Conservation (phyloP, 2,113 vertebrate species). For the Rhinolophus sinicus region DNA sequence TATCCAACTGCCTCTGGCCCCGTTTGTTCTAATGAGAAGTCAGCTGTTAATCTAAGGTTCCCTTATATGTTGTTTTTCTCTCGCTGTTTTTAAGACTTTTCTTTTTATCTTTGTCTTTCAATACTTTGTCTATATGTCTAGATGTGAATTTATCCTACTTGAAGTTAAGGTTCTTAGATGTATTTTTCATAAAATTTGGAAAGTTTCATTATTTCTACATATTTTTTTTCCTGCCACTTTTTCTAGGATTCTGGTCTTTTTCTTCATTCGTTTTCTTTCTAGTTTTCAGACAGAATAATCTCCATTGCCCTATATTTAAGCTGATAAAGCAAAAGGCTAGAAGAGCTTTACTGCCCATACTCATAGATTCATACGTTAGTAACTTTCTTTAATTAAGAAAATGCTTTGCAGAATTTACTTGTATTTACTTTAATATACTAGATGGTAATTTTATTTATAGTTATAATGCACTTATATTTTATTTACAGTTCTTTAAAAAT, state of each 20-base stretch:
- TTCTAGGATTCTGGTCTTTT: neutral
- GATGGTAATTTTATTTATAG: neutral
- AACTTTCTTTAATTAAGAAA: conserved; percentile 3
- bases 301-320: neutral
- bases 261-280: conserved; percentile 9
- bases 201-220: conserved; percentile 33
- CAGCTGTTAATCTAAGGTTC: neutral
- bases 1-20: neutral
- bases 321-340: neutral
- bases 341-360: neutral
- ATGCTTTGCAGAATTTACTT: conserved; percentile 10
- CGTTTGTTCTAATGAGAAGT: neutral
- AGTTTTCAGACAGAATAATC: conserved; percentile 27
- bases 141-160: conserved; percentile 4
- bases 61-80: neutral
- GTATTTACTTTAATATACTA: conserved; percentile 13
- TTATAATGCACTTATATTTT: conserved; percentile 13
- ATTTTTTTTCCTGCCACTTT: neutral
- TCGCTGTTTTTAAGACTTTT: conserved; percentile 9
- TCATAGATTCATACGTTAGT: neutral
- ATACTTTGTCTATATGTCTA: neutral
- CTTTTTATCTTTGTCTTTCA: conserved; percentile 44
- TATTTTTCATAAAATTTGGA: conserved; percentile 13
- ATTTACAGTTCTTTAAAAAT: conserved; percentile 24
- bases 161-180: neutral